Percentiles rank a stretch among this genome's conserved stretches.
phyloP scores from a whole-genome alignment of 1,140 invertebrate species.

The Drosophila ogumai region DNA sequence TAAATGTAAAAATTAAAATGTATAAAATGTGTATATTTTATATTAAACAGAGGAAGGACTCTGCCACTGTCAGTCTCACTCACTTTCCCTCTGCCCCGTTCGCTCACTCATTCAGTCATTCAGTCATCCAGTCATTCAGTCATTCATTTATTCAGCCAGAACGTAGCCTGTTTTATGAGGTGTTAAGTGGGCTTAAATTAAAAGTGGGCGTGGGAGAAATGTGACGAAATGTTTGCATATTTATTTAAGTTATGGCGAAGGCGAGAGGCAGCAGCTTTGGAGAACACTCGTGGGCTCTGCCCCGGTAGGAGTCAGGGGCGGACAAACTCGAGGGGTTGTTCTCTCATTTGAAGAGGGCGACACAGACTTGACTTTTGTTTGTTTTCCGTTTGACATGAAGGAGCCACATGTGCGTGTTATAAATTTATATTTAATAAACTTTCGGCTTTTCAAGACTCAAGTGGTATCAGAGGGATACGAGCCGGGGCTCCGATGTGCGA shows the following conservation, averaged over 20 bases:
- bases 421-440: slow-evolving; percentile 80
- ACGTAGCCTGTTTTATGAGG: slow-evolving; percentile 77
- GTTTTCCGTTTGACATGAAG: slow-evolving; percentile 49
- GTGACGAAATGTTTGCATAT: slow-evolving; percentile 81
- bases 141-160: slow-evolving; percentile 63
- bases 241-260: slow-evolving; percentile 75
- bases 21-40: slow-evolving; percentile 80
- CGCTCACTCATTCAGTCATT: slow-evolving; percentile 12
- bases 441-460: slow-evolving; percentile 55
- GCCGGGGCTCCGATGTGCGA: slow-evolving; percentile 11
- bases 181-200: slow-evolving; percentile 83
- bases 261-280: slow-evolving; percentile 37
- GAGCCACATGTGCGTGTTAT: slow-evolving; percentile 71
- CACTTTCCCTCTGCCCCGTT: slow-evolving; percentile 11
- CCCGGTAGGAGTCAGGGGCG: slow-evolving; percentile 2
- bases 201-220: slow-evolving; percentile 63
- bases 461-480: slow-evolving; percentile 33
- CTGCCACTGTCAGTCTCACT: slow-evolving; percentile 45
- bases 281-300: slow-evolving; percentile 34
- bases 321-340: slow-evolving; percentile 12
- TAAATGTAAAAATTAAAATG: slow-evolving; percentile 82
- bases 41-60: slow-evolving; percentile 53
- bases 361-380: slow-evolving; percentile 72
- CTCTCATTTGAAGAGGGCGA: slow-evolving; percentile 51
- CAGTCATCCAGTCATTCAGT: slow-evolving; percentile 34